A percentile compares a stretch with the other conserved stretches of the same genome.
Evolutionary conservation across 2,888 invertebrate species (phyloP).

Genomic region (Melinaea marsaeus): DNA sequence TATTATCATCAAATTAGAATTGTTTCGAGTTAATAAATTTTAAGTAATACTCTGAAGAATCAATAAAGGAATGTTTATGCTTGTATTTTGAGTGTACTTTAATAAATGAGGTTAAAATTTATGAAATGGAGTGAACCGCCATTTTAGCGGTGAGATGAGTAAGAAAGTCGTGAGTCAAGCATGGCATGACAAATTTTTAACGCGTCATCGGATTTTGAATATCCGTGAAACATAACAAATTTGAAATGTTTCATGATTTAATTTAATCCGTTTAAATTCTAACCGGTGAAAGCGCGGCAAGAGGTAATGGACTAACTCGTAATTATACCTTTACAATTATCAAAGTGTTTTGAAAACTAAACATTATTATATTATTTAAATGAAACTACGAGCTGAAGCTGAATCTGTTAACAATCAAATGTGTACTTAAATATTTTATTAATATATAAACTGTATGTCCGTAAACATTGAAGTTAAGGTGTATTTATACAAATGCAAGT

Average conservation of each 20-base stretch:
- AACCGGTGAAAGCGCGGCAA: slow-evolving; percentile 40
- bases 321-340: background rate
- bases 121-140: background rate
- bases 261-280: slow-evolving; percentile 35
- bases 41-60: no score
- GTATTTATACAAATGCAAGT: slow-evolving; percentile 12
- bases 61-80: no score
- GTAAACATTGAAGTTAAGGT: background rate
- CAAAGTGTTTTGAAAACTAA: background rate
- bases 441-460: no score
- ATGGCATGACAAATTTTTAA: slow-evolving; percentile 39
- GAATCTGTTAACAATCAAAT: no score
- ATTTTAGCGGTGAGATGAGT: slow-evolving; percentile 14
- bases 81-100: no score
- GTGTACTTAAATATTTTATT: no score
- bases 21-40: no score
- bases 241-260: slow-evolving; percentile 41
- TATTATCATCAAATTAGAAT: slow-evolving; percentile 7
- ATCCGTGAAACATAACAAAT: slow-evolving; percentile 43
- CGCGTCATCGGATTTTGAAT: slow-evolving; percentile 36
- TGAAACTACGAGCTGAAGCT: no score
- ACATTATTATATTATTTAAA: background rate
- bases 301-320: slow-evolving; percentile 17
- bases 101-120: no score
- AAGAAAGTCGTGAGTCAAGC: slow-evolving; percentile 36